These are phyloP conservation scores for Pycnonotus jocosus DNA, from an alignment of 2,113 vertebrate genomes.

Conservation along the genomic window DNA sequence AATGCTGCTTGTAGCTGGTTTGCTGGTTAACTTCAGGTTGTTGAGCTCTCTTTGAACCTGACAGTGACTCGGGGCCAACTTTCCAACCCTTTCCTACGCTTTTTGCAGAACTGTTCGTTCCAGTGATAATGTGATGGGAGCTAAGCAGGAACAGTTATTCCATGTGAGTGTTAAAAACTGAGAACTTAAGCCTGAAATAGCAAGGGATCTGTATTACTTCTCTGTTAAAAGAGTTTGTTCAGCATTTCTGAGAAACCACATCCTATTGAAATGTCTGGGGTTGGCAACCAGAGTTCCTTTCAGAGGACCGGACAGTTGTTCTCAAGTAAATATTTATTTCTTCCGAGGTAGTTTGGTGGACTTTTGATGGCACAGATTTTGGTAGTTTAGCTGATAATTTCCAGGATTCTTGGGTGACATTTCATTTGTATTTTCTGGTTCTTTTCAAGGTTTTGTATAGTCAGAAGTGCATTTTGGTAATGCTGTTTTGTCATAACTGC, in stretches of 20 bases:
- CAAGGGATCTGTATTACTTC: background rate
- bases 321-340: background rate
- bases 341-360: background rate
- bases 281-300: background rate
- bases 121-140: background rate
- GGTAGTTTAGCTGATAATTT: background rate
- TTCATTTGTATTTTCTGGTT: background rate
- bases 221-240: conserved; percentile 1
- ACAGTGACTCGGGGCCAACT: background rate
- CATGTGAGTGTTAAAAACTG: background rate
- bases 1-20: fast-evolving
- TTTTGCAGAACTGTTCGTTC: background rate
- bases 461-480: background rate
- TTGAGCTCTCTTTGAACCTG: background rate
- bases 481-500: background rate
- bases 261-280: background rate
- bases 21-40: background rate
- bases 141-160: background rate
- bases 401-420: background rate
- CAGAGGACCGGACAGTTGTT: background rate
- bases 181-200: conserved; percentile 16
- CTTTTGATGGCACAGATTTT: background rate
- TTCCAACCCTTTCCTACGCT: background rate
- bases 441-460: background rate
- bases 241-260: conserved; percentile 35